Evolutionary conservation across 2,113 vertebrate species (phyloP), one percentile per base, ranked within the genome.

Genomic region (Chamaetylas fuelleborni): DNA sequence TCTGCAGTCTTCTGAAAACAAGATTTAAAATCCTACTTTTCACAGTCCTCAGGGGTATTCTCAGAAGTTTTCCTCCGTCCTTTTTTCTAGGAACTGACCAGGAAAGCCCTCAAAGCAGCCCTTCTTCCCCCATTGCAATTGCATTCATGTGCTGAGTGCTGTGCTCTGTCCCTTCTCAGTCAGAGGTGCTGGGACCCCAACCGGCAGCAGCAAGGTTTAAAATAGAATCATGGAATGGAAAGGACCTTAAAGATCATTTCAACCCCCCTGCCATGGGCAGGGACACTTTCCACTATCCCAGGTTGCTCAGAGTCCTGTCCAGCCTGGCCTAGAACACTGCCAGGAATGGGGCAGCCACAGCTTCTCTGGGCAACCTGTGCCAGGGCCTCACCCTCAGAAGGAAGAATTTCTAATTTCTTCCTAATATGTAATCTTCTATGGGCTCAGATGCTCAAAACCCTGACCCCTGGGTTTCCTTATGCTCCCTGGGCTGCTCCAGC

Each of bases 141-240:
- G 17, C 8, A 47, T 20, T n/a, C 2, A 0, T 5, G 20, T 48
- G 36, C 51, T 1, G 14, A 18, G 42, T 36, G 45, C 67, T 80
- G 45, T 1, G 1, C 47, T 28, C 42, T 38, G 25, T 33, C 23
- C 18, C 7, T 24, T 19, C 77, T 72, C 43, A 8, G 24, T 22
- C 0, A 0, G n/a, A 62, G 34, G 10, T 28, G 24, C 38, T 14
- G 3, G 34, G 14, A n/a, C 17, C 40, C 31, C 0, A 0, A 6
- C 33, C 54, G 54, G 74, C 50, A 60, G 33, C 50, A 56, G 19
- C 19, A 19, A 38, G 45, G 54, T 36, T 78, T 50, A 40, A 61
- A 76, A 48, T 6, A 23, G 34, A 42, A 54, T 11, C 28, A 29
- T 25, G 19, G 7, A 24, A 72, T 73, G 66, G n/a, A 80, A 91